phyloP scores from a whole-genome alignment of 53 echinoderm and acorn worm genomes.

The Stichopus horrens region DNA sequence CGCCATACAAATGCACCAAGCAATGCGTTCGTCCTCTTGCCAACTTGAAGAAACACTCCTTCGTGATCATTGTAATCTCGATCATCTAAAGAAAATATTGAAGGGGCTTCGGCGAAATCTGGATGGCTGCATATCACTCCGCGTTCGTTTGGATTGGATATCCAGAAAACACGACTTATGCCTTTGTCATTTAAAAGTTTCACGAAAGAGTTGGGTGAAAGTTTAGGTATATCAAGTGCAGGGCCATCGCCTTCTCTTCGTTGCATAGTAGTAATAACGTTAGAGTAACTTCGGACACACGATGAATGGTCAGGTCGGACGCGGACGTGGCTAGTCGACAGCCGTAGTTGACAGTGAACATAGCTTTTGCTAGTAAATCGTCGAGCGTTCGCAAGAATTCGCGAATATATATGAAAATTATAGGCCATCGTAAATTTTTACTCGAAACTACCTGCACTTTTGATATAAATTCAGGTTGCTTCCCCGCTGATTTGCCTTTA shows the following conservation, averaged over 20 bases:
- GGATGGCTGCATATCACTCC: conserved; percentile 16
- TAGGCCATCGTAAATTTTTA: not conserved
- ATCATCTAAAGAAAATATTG: conserved; percentile 3
- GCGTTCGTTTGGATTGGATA: conserved; percentile 1
- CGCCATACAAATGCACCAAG: conserved; percentile 81
- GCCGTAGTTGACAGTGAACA: not conserved
- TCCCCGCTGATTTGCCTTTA: not conserved
- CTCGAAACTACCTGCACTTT: not conserved
- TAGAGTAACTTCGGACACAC: not conserved
- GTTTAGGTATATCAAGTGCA: not conserved
- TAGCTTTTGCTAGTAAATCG: not conserved
- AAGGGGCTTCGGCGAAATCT: not conserved
- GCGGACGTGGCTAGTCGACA: not conserved
- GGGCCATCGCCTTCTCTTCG: not conserved
- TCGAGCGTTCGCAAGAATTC: not conserved
- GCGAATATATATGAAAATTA: not conserved
- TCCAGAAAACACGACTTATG: conserved; percentile 19
- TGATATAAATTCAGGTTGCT: not conserved
- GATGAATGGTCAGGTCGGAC: too few species aligned
- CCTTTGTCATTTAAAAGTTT: conserved; percentile 22
- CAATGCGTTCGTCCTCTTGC: conserved; percentile 63
- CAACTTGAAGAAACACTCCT: conserved; percentile 71
- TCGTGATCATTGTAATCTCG: conserved; percentile 75
- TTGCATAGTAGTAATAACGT: not conserved
- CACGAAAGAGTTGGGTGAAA: conserved; percentile 11